phyloP scores from a whole-genome alignment of 2,113 vertebrate species.

The Phodopus roborovskii region DNA sequence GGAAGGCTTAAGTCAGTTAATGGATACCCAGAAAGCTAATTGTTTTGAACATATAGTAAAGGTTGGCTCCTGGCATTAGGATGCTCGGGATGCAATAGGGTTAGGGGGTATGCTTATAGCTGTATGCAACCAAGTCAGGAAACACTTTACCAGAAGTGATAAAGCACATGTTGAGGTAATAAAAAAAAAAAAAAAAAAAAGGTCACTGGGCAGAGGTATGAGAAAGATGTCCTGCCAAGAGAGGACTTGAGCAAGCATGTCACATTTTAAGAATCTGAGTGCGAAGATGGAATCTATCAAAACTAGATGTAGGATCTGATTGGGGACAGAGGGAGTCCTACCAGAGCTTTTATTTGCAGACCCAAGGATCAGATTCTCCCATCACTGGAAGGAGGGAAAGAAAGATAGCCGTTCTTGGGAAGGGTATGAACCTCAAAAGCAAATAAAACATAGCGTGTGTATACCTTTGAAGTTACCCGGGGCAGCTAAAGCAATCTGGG shows the following conservation, averaged over 20 bases:
- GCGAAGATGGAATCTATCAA: background rate
- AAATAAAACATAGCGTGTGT: background rate
- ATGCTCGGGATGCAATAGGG: background rate
- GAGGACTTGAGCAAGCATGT: background rate
- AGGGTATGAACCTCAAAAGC: background rate
- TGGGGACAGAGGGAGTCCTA: background rate
- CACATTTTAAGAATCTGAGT: background rate
- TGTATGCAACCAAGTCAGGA: background rate
- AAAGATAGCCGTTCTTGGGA: background rate
- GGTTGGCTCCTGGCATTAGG: background rate
- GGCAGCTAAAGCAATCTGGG: background rate
- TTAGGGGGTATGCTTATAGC: background rate
- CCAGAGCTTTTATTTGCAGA: background rate
- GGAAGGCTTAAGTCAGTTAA: slow-evolving; percentile 14
- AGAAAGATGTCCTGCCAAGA: background rate
- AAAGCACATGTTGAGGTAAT: background rate
- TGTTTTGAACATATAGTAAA: background rate
- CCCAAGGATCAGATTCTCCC: background rate
- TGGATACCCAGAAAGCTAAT: background rate
- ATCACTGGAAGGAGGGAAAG: background rate
- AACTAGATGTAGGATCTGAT: background rate
- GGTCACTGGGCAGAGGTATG: background rate
- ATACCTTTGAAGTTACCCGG: background rate
- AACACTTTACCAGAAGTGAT: background rate
- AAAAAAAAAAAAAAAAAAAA: background rate